phyloP scores from a whole-genome alignment of 2,797 vertebrate species.

The Pagetopsis macropterus region DNA sequence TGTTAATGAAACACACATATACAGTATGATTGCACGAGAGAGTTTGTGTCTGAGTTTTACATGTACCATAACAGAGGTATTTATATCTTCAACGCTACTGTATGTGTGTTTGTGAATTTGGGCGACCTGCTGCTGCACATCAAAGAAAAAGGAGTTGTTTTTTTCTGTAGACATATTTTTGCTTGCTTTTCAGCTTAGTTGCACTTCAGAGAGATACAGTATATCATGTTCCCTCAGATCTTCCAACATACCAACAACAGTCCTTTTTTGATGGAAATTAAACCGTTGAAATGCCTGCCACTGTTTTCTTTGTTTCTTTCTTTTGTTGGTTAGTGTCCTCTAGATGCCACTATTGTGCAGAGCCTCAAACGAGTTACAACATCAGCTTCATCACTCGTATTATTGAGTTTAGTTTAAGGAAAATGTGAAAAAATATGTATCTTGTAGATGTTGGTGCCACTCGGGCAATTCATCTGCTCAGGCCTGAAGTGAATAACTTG shows the following conservation, averaged over 20 bases:
- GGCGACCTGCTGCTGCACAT: slow-evolving; percentile 26
- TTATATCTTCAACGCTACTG: slow-evolving; percentile 48
- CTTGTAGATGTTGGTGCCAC: neutral
- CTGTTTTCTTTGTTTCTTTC: slow-evolving; percentile 2
- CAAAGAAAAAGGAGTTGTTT: slow-evolving; percentile 12
- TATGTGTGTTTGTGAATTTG: slow-evolving; percentile 37
- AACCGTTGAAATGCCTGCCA: slow-evolving; percentile 44
- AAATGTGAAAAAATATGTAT: neutral
- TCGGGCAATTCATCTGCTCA: neutral
- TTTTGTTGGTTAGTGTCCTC: neutral
- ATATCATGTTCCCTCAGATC: slow-evolving; percentile 36
- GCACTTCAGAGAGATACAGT: slow-evolving; percentile 20
- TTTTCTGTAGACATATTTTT: slow-evolving; percentile 16
- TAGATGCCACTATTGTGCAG: slow-evolving; percentile 37
- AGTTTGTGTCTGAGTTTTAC: slow-evolving; percentile 43
- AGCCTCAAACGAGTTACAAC: neutral
- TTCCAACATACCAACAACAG: slow-evolving; percentile 28
- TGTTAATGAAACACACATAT: slow-evolving; percentile 66
- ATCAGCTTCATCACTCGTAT: neutral
- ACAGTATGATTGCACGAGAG: slow-evolving; percentile 60
- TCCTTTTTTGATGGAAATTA: slow-evolving; percentile 62
- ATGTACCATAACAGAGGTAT: slow-evolving; percentile 46
- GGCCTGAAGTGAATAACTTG: neutral
- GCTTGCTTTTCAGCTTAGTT: slow-evolving; percentile 24
- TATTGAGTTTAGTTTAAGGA: no score